A percentile compares a stretch with the other conserved stretches of the same genome.
Evolutionary conservation across 1,140 invertebrate genomes (phyloP).

Genomic region (Ylistrum balloti): DNA sequence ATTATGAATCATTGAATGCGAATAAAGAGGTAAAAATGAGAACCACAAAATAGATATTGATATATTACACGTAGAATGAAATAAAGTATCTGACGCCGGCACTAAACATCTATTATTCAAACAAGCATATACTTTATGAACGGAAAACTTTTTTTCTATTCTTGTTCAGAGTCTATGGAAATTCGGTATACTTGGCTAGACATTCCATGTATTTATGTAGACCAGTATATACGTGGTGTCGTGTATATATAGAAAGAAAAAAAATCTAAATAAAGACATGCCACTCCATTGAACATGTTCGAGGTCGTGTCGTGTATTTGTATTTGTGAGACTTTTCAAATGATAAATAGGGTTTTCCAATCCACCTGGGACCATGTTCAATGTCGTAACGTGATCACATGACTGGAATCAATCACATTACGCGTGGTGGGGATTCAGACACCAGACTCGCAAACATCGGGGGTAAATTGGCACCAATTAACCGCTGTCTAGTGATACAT

Average conservation of each 20-base stretch:
- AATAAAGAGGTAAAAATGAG: no score
- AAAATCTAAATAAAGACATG: constrained; percentile 6
- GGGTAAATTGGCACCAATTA: constrained; percentile 38
- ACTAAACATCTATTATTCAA: neutral
- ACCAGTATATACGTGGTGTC: neutral
- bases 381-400: neutral
- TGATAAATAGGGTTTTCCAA: neutral
- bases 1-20: no score
- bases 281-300: neutral
- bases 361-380: neutral
- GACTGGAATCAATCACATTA: constrained; percentile 23
- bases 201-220: neutral
- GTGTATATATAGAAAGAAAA: constrained; percentile 6
- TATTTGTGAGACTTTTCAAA: constrained; percentile 24
- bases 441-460: constrained; percentile 24
- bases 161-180: neutral
- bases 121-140: neutral
- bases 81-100: neutral
- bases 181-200: neutral
- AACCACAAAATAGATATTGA: no score
- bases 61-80: no score
- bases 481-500: constrained; percentile 4
- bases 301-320: constrained; percentile 29
- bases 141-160: neutral
- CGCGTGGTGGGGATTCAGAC: neutral